phyloP scores from a whole-genome alignment of 1,140 invertebrate species.

The Drosophila burlai region DNA sequence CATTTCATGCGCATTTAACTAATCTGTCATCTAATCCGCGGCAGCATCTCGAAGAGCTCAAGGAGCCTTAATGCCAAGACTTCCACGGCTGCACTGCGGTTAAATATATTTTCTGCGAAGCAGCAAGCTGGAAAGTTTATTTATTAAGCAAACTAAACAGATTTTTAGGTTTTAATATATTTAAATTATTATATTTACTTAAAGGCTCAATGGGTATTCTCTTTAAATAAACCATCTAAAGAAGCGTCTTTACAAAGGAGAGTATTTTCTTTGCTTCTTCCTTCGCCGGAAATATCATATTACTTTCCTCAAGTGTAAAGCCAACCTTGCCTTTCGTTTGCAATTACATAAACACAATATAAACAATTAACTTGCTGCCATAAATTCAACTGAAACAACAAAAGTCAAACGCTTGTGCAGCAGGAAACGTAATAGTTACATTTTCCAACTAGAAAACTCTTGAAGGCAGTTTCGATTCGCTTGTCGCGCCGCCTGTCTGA shows the following conservation, averaged over 20 bases:
- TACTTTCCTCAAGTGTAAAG: constrained; percentile 1
- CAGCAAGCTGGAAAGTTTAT: background rate
- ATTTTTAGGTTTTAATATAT: background rate
- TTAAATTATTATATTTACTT: background rate
- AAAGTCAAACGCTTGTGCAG: constrained; percentile 25
- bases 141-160: background rate
- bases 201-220: too few relatives aligned
- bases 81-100: background rate
- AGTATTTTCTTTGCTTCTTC: background rate
- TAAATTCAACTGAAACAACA: constrained; percentile 38
- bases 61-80: constrained; percentile 39
- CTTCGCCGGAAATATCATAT: background rate
- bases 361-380: constrained; percentile 70
- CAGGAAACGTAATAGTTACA: constrained; percentile 67
- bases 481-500: constrained; percentile 27
- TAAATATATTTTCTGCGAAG: background rate
- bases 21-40: constrained; percentile 78
- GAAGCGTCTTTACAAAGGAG: background rate
- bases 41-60: constrained; percentile 56
- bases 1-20: constrained; percentile 81
- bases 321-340: constrained; percentile 7
- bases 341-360: constrained; percentile 60
- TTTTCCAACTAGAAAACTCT: constrained; percentile 54
- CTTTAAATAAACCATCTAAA: background rate
- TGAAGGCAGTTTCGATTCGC: constrained; percentile 56